Evolutionary conservation across 2,888 invertebrate genomes (phyloP), one percentile per base, ranked within the genome.

Genomic region (Hydraecia micacea): DNA sequence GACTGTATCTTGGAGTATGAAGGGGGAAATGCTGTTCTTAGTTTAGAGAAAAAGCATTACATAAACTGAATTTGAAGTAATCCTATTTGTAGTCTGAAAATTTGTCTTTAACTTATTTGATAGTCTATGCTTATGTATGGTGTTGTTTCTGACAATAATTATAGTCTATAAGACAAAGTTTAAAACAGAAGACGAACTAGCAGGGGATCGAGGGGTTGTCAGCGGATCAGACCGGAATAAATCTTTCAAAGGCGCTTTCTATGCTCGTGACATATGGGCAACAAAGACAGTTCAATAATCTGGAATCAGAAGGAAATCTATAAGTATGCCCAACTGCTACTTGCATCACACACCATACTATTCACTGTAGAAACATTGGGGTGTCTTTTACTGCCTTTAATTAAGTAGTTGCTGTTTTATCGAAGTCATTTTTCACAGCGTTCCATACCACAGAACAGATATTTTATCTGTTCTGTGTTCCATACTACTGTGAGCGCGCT

Each of bases 1-100:
- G 46, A 28, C 42, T 70, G 42, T 25, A n/a, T 39, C 28, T 42
- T 62, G n/a, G 63, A 70, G 82, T 85, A 85, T 58, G 32, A 62
- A 81, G 11, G 5, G 25, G 32, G 0, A 49, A 84, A 80, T 60
- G 62, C n/a, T 52, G 58, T 32, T 39, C n/a, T 70, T 39, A 1
- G 28, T 46, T 68, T 7, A 52, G 7, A 73, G n/a, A 49, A 73
- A 4, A 52, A 71, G n/a, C 21, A 2, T 70, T 21, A 28, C 0
- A 11, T 42, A 49, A 25, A 32, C 25, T 32, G 6, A 9, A 36
- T 36, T 55, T 55, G 32, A 36, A 6, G 5, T 49, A 32, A 25
- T 68, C 25, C 2, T 68, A 11, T 68, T 46, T 46, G 13, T 28
- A 46, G 21, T 9, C 25, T 9, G 32, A 36, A 52, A 32, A 9